Percentiles rank a stretch among this genome's conserved stretches.
These are phyloP conservation scores for Eumeta japonica DNA, from an alignment of 1,140 invertebrate species.

Conservation along the genomic window DNA sequence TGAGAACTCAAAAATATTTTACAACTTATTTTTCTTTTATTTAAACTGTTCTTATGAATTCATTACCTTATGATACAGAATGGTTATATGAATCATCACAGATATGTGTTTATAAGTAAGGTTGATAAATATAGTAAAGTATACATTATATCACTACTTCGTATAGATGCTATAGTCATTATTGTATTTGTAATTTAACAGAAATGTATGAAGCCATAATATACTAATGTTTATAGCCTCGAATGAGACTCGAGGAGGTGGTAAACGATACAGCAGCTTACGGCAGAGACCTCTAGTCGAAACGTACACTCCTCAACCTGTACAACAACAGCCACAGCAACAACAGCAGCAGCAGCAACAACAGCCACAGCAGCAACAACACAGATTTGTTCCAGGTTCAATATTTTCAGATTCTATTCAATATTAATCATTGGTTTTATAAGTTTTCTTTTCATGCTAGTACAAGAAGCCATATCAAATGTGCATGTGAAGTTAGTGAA, in stretches of 20 bases:
- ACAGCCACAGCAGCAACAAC: constrained; percentile 13
- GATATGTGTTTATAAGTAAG: background rate
- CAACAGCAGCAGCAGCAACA: constrained; percentile 10
- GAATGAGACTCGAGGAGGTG: constrained; percentile 40
- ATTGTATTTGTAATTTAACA: background rate
- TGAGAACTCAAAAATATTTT: too few species aligned
- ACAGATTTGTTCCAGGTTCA: constrained; percentile 1
- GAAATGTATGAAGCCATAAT: too few species aligned
- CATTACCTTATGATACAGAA: too few species aligned
- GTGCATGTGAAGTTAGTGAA: too few species aligned
- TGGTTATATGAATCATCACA: background rate
- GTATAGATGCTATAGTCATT: background rate
- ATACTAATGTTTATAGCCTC: constrained; percentile 1
- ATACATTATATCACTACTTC: background rate
- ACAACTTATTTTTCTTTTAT: too few species aligned
- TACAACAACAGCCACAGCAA: constrained; percentile 10
- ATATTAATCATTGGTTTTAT: too few species aligned
- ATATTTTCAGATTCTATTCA: too few species aligned
- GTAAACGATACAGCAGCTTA: constrained; percentile 58
- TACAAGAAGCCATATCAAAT: too few species aligned
- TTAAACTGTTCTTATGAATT: too few species aligned
- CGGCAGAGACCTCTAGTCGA: constrained; percentile 49
- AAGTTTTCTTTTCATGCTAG: too few species aligned
- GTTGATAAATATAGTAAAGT: background rate
- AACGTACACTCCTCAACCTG: constrained; percentile 30